phyloP scores from a whole-genome alignment of 2,888 invertebrate genomes.

The Trileptium ribeirensis region DNA sequence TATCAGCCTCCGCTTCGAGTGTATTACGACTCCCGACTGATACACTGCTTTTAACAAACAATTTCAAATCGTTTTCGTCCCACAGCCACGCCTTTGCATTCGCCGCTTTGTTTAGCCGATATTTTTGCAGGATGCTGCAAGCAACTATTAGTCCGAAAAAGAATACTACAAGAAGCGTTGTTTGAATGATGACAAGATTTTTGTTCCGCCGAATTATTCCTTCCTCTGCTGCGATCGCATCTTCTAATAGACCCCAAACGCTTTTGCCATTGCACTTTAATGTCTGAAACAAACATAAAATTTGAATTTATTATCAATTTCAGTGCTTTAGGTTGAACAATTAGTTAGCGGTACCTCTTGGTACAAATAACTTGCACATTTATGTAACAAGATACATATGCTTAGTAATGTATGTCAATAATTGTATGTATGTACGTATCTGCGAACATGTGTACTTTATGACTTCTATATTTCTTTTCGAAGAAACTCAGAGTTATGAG shows the following conservation, averaged over 20 bases:
- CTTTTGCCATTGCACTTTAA: not conserved
- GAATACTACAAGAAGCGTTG: not conserved
- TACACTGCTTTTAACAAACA: not conserved
- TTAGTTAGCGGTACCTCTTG: no score
- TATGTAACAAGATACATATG: no score
- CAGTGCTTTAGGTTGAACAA: no score
- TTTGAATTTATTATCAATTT: no score
- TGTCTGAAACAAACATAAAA: no score
- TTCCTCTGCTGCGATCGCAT: not conserved
- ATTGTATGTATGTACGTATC: no score
- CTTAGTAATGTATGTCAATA: no score
- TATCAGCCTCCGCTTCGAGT: not conserved
- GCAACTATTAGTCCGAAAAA: not conserved
- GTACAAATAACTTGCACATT: no score
- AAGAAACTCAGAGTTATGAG: no score
- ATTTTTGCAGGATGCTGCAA: not conserved
- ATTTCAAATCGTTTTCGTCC: not conserved
- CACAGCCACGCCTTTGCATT: not conserved
- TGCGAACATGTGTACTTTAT: no score
- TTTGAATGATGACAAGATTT: not conserved
- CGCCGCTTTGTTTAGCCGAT: not conserved
- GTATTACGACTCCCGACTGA: not conserved
- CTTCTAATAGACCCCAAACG: not conserved
- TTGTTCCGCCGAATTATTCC: not conserved
- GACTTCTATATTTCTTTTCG: no score